Base-by-base conservation (phyloP, 1,140 invertebrate genomes). In the Dreissena rostriformis region DNA sequence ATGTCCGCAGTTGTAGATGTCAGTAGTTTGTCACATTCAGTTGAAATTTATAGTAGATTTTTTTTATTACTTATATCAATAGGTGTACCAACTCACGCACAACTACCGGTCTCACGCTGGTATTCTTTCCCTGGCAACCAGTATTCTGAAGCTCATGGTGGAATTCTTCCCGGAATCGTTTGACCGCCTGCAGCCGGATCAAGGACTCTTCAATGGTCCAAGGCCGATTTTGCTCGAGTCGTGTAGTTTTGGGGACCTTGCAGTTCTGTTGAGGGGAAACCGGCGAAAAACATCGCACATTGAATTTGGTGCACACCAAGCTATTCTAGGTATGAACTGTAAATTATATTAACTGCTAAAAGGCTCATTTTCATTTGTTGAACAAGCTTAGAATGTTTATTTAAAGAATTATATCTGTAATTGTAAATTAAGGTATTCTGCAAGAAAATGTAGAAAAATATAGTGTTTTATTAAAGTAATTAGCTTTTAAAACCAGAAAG, bases 301-400 rank as follows among this genome's bases (percentile, higher is more conserved):
- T 83, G 90, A 91, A 53, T 91, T 91, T 78, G 90, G 90, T 4
- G 89, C 88, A 10, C 90, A 91, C 55, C 90, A 91, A 76, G 89
- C 76, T n/a, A 86, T 87, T 61, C 57, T 87, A 12, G 61, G 76
- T 78, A 39, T 8, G 8, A 2, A 2, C 8, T 39, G 4, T 2
- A 5, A 5, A 39, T 39, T 39, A 39, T 39, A 39, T n/a, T n/a
- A n/a, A n/a, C n/a, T 39, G 39, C 39, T 39, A 39, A 39, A 39
- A 2, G 39, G 8, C 39, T 5, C 2, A 39, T n/a, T n/a, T n/a
- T n/a, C n/a, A n/a, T 39, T 5, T 39, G 39, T 39, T 39, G 39
- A 39, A 39, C 39, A 39, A 2, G 39, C 8, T 39, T 39, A 39
- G 39, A 39, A 39, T 39, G 39, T 39, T 2, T 5, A 8, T 39